A percentile compares a stretch with the other conserved stretches of the same genome.
These are phyloP conservation scores for Eilema sororculum DNA, from an alignment of 2,888 invertebrate species.

Conservation along the genomic window DNA sequence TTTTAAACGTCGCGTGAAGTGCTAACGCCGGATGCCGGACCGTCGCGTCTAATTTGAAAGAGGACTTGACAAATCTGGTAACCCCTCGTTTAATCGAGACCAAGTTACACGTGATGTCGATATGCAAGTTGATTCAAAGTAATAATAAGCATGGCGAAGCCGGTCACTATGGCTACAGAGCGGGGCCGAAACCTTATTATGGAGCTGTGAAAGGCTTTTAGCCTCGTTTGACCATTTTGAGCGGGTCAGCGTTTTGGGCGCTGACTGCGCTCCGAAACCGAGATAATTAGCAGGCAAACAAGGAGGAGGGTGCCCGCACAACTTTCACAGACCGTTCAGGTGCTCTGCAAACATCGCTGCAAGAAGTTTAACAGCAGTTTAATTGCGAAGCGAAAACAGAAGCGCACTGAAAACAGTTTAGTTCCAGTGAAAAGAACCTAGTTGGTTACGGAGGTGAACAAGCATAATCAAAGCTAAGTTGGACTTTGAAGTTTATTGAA, in stretches of 20 bases:
- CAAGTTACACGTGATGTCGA: conserved; percentile 77
- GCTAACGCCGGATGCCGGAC: conserved; percentile 68
- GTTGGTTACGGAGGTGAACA: conserved; percentile 70
- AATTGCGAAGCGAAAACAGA: conserved; percentile 85
- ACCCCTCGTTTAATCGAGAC: conserved; percentile 82
- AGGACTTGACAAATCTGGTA: conserved; percentile 84
- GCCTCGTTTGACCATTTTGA: conserved; percentile 80
- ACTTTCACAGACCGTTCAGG: conserved; percentile 83
- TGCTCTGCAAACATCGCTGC: conserved; percentile 84
- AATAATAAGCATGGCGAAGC: conserved; percentile 74
- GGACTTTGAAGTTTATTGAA: conserved; percentile 71
- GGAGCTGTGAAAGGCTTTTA: conserved; percentile 77
- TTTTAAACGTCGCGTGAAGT: conserved; percentile 85
- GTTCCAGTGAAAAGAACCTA: conserved; percentile 81
- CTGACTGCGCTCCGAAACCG: conserved; percentile 73
- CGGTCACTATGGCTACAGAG: conserved; percentile 82
- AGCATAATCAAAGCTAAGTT: conserved; percentile 63
- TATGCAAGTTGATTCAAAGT: conserved; percentile 86
- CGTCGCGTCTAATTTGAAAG: conserved; percentile 81
- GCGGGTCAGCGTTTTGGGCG: conserved; percentile 80
- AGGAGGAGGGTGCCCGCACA: conserved; percentile 74
- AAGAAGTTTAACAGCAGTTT: conserved; percentile 87
- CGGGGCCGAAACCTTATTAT: conserved; percentile 73
- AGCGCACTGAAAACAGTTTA: conserved; percentile 83
- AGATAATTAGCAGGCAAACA: conserved; percentile 87